Evolutionary conservation across 2,888 invertebrate genomes (phyloP), one percentile per base, ranked within the genome.

Genomic region (Amitus sp.): DNA sequence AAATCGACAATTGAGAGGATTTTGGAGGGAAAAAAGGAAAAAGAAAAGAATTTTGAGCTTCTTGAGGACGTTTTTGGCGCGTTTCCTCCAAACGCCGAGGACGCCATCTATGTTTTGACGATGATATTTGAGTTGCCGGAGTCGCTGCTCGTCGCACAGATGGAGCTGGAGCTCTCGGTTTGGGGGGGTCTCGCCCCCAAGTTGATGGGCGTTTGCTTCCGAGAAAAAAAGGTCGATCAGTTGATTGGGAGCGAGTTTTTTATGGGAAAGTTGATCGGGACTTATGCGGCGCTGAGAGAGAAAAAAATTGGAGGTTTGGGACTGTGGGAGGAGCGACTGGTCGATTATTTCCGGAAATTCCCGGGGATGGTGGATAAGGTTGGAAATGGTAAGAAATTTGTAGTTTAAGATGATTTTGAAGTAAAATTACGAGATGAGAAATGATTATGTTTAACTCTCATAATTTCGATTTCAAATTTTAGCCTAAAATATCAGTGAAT

Each of bases 151-250:
- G 71, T 85, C 0, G 82, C 79, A 61, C 82, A 83, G 12, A 83
- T 86, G 47, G 85, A 83, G 27, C 48, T 34, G 5, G 52, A 74
- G 34, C 61, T 89, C 18, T 86, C 86, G 0, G 79, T 82, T 48
- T 77, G 90, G 59, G 89, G 90, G 67, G 76, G 79, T 4, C 77
- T 86, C 0, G 73, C 90, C 7, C 79, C 85, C n/a, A 81, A 84
- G 65, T 89, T 90, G 70, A 82, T 92, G 15, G 75, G 84, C 59
- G 59, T 70, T 51, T 65, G 62, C 88, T 34, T 86, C 87, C 70
- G 83, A 82, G 17, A 43, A 62, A 27, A 50, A 66, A 19, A 3
- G 15, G 5, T 18, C n/a, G 28, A 19, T 13, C 40, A 20, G 4
- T 42, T 43, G 12, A 50, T 62, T 13, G 53, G 78, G 10, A 60